Evolutionary conservation across 1,140 invertebrate species (phyloP).

Genomic region (Drosophila malerkotliana): DNA sequence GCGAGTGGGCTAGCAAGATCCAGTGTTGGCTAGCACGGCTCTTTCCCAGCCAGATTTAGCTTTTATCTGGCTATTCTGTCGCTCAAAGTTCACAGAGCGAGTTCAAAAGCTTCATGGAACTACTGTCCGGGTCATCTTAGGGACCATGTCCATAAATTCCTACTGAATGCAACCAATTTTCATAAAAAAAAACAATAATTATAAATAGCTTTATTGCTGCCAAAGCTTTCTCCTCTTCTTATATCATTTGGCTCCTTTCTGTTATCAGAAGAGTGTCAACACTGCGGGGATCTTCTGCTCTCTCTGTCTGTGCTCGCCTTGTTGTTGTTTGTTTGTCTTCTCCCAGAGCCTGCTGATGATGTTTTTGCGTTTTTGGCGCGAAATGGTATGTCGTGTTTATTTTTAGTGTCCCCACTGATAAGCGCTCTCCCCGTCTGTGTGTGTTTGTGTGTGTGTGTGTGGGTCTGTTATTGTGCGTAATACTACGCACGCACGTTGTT

Average conservation of each 20-base stretch:
- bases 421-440: conserved; percentile 25
- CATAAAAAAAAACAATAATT: too few relatives aligned
- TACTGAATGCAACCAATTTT: too few relatives aligned
- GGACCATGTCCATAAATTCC: too few relatives aligned
- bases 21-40: conserved; percentile 3
- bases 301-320: conserved; percentile 1
- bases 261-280: neutral
- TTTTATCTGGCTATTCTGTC: too few relatives aligned
- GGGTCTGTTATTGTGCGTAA: conserved; percentile 46
- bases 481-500: conserved; percentile 63
- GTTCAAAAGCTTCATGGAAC: too few relatives aligned
- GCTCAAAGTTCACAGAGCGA: too few relatives aligned
- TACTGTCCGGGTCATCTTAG: too few relatives aligned
- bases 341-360: conserved; percentile 38
- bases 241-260: neutral
- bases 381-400: conserved; percentile 69
- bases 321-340: conserved; percentile 47
- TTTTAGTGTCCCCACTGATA: conserved; percentile 71
- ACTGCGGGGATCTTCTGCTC: neutral
- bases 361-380: conserved; percentile 65
- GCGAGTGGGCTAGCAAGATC: neutral
- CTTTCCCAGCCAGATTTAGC: neutral
- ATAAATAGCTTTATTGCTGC: too few relatives aligned
- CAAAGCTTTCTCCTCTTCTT: neutral
- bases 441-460: conserved; percentile 2